A percentile compares a stretch with the other conserved stretches of the same genome.
Conservation (phyloP, 2,797 vertebrate genomes). For the Euphonia xanthogaster region DNA sequence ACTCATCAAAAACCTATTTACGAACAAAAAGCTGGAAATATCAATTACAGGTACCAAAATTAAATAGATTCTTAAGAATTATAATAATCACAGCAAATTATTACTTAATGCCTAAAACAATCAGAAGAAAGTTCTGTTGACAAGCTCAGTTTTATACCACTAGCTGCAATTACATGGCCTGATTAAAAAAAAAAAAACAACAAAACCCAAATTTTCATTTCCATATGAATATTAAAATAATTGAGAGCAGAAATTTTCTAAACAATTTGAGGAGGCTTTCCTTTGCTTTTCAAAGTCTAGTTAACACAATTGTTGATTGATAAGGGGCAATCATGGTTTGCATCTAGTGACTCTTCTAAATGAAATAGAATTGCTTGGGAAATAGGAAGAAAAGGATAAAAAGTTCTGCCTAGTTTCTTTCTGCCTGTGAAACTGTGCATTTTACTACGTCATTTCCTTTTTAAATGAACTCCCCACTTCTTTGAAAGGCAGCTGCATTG, state of each 20-base stretch:
- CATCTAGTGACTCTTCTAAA: background rate
- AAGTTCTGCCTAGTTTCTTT: background rate
- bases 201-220: background rate
- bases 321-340: background rate
- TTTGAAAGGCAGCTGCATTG: background rate
- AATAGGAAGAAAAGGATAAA: background rate
- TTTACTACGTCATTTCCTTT: background rate
- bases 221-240: constrained; percentile 1
- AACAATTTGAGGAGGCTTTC: background rate
- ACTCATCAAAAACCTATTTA: background rate
- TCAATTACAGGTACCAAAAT: background rate
- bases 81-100: background rate
- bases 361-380: background rate
- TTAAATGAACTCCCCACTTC: background rate
- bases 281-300: background rate
- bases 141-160: background rate
- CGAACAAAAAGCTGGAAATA: background rate
- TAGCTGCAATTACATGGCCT: background rate
- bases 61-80: background rate
- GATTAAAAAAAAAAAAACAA: background rate
- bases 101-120: background rate
- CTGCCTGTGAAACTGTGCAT: background rate
- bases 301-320: background rate
- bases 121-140: background rate
- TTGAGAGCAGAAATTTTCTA: background rate